Percentiles rank a stretch among this genome's conserved stretches.
phyloP scores from a whole-genome alignment of 2,888 invertebrate species.

The Cynaeus angustus region DNA sequence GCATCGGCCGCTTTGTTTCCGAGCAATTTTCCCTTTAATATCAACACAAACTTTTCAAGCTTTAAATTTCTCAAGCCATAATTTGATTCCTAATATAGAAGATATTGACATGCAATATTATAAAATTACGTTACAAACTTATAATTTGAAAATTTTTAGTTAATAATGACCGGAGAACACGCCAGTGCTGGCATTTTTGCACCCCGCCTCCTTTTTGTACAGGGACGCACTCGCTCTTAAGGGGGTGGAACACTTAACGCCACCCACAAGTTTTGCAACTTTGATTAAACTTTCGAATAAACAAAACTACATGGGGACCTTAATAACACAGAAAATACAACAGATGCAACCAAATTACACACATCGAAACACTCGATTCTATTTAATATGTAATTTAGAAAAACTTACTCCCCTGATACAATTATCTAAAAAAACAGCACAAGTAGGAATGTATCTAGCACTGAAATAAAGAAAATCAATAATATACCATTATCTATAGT shows the following conservation, averaged over 20 bases:
- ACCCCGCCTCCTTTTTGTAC: conserved; percentile 48
- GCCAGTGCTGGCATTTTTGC: conserved; percentile 64
- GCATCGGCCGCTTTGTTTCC: conserved; percentile 9
- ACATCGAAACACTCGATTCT: background rate
- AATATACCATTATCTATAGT: too few relatives aligned
- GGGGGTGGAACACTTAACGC: conserved; percentile 16
- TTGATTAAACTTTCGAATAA: conserved; percentile 14
- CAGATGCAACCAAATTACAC: background rate
- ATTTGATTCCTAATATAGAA: conserved; percentile 64
- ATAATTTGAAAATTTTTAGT: conserved; percentile 68
- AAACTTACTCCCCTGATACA: too few relatives aligned
- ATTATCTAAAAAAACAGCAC: background rate
- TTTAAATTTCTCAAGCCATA: conserved; percentile 49
- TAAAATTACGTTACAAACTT: conserved; percentile 68
- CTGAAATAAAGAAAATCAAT: too few relatives aligned
- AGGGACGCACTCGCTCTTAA: conserved; percentile 31
- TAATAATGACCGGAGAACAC: conserved; percentile 64
- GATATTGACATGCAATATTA: conserved; percentile 69
- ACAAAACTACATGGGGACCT: background rate
- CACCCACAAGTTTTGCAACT: conserved; percentile 12
- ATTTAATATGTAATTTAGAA: background rate
- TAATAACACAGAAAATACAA: background rate
- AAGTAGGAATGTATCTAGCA: too few relatives aligned
- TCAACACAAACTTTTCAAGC: conserved; percentile 49
- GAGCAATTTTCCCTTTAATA: conserved; percentile 40